Evolutionary conservation across 2,888 invertebrate species (phyloP).

Genomic region (Watsonalla binaria): DNA sequence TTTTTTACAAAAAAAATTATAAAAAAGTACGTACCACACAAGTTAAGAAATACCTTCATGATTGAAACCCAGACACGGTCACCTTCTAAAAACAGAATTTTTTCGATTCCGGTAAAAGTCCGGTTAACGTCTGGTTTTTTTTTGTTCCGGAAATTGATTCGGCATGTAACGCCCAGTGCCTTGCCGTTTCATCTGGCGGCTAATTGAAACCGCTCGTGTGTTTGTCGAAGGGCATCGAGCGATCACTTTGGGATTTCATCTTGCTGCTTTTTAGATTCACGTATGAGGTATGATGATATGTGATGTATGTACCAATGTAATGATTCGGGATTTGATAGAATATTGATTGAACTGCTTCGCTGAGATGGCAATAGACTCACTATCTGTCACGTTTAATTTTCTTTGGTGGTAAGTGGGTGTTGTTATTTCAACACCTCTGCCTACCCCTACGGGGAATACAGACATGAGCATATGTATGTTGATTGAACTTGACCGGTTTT

Average conservation of each 20-base stretch:
- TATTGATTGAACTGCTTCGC: too few species aligned
- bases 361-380: too few species aligned
- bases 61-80: neutral
- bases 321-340: neutral
- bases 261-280: neutral
- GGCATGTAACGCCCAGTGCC: slow-evolving; percentile 15
- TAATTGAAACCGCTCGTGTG: slow-evolving; percentile 26
- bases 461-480: too few species aligned
- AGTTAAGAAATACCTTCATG: too few species aligned
- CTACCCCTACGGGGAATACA: too few species aligned
- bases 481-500: too few species aligned
- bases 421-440: too few species aligned
- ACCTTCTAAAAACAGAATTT: neutral
- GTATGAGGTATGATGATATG: neutral
- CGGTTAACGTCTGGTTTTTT: neutral
- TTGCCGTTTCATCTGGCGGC: slow-evolving; percentile 6
- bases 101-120: neutral
- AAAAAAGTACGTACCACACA: too few species aligned
- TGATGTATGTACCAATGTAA: neutral
- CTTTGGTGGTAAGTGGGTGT: too few species aligned
- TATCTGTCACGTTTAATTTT: too few species aligned
- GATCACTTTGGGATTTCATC: slow-evolving; percentile 3
- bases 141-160: slow-evolving; percentile 31
- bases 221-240: slow-evolving; percentile 29
- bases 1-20: too few species aligned